Conservation (phyloP, 2,888 invertebrate species). For the Aelia acuminata region DNA sequence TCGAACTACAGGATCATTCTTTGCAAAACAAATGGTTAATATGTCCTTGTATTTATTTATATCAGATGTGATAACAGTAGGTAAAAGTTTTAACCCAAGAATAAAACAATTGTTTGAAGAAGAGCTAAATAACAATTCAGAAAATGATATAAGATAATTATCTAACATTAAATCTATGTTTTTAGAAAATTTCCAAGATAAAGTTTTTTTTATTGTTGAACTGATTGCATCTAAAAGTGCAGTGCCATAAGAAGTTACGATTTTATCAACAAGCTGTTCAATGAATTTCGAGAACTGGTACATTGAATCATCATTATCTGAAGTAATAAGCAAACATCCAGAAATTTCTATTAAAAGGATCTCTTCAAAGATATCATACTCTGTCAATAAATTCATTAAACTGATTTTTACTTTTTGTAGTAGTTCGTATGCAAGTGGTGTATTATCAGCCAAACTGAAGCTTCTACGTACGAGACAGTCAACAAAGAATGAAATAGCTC, state of each 20-base stretch:
- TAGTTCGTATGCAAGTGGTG: background rate
- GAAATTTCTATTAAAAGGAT: conserved; percentile 43
- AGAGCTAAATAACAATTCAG: conserved; percentile 39
- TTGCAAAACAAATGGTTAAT: conserved; percentile 13
- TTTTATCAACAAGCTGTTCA: background rate
- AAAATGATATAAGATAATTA: conserved; percentile 11
- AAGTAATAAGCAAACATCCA: background rate
- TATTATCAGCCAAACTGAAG: background rate
- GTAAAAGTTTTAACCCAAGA: conserved; percentile 42
- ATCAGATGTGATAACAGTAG: conserved; percentile 44
- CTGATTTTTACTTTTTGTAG: conserved; percentile 7
- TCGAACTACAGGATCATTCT: background rate
- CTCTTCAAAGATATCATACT: conserved; percentile 51
- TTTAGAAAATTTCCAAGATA: conserved; percentile 47
- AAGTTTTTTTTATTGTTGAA: background rate
- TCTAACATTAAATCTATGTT: background rate
- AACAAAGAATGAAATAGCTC: conserved; percentile 31
- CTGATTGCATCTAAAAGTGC: conserved; percentile 5
- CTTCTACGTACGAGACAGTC: conserved; percentile 36
- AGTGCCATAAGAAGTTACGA: conserved; percentile 10
- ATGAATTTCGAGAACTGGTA: background rate
- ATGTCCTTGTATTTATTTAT: conserved; percentile 46
- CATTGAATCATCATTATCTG: conserved; percentile 41
- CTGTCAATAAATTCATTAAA: conserved; percentile 25
- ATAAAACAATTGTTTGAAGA: conserved; percentile 40